A percentile compares a stretch with the other conserved stretches of the same genome.
Evolutionary conservation across 1,140 invertebrate genomes (phyloP).

Genomic region (Callitettix versicolor): DNA sequence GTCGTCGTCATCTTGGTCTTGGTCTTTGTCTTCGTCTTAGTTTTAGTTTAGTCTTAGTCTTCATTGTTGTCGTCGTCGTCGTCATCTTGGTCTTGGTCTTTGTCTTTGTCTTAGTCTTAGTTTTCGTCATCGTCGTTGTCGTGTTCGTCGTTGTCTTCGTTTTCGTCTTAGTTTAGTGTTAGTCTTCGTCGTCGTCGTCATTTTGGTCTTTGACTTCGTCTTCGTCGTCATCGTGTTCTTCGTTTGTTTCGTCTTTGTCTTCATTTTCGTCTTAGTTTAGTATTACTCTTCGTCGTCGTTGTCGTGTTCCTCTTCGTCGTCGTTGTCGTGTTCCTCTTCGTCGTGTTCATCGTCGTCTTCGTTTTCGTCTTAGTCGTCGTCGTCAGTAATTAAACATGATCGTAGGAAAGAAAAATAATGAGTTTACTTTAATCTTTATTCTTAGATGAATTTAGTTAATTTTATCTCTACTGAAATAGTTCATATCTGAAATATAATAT

Average conservation of each 20-base stretch:
- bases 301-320: not conserved
- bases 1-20: not conserved
- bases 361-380: not conserved
- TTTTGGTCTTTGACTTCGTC: not conserved
- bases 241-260: not conserved
- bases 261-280: not conserved
- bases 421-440: too few relatives aligned
- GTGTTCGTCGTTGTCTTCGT: not conserved
- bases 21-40: too few relatives aligned
- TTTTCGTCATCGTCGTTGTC: not conserved
- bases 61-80: not conserved
- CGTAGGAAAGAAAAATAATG: too few relatives aligned
- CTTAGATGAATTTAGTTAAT: too few relatives aligned
- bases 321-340: not conserved
- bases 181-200: not conserved
- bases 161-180: not conserved
- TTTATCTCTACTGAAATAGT: too few relatives aligned
- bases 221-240: not conserved
- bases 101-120: not conserved
- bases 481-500: too few relatives aligned
- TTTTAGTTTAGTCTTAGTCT: not conserved
- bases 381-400: too few relatives aligned
- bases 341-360: not conserved
- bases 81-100: not conserved
- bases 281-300: not conserved